Conservation (phyloP, 2,888 invertebrate species). For the Macrophya annulata region DNA sequence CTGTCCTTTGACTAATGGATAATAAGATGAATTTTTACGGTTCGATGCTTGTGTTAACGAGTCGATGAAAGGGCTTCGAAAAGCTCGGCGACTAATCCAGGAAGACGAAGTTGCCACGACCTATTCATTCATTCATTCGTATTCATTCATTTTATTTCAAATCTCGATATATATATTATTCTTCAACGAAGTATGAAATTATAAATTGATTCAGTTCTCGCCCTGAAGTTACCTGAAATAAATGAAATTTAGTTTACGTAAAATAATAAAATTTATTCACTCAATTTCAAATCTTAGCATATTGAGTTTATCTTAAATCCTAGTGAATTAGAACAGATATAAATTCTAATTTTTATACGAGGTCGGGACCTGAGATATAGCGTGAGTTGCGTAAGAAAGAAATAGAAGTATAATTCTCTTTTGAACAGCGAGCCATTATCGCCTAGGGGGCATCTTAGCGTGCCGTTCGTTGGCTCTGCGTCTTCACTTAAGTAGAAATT, state of each 20-base stretch:
- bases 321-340: background rate
- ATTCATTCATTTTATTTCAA: conserved; percentile 16
- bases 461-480: conserved; percentile 22
- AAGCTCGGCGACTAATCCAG: background rate
- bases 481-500: conserved; percentile 38
- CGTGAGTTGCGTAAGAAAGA: conserved; percentile 32
- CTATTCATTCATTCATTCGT: conserved; percentile 13
- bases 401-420: background rate
- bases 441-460: conserved; percentile 5
- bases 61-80: conserved; percentile 43
- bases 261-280: background rate
- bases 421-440: conserved; percentile 12
- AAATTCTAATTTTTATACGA: background rate
- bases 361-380: background rate
- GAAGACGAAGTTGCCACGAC: background rate
- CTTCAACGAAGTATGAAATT: background rate
- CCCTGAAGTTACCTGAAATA: background rate
- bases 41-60: conserved; percentile 47
- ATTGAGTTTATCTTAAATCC: background rate
- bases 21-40: conserved; percentile 55
- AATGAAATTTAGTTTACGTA: background rate
- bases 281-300: background rate
- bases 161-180: conserved; percentile 40
- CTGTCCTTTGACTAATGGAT: conserved; percentile 36
- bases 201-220: conserved; percentile 7